Evolutionary conservation across 2,113 vertebrate species (phyloP), one percentile per base, ranked within the genome.

Genomic region (Alethe diademata): DNA sequence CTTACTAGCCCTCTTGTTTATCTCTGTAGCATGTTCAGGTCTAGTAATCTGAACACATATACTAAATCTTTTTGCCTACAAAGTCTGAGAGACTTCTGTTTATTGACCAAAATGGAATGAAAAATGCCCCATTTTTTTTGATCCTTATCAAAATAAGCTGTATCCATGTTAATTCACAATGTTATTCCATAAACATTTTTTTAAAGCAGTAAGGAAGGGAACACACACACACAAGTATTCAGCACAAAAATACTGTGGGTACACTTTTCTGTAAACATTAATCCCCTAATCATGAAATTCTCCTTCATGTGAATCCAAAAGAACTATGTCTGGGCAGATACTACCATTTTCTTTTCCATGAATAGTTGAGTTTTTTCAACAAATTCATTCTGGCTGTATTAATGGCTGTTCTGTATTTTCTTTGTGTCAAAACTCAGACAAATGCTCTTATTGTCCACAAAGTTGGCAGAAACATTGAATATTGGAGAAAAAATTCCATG

Each of bases 391-490:
- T 92, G 73, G 23, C 38, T 72, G 7, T 82, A 65, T 95, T 96
- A 84, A 87, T 87, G 86, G 26, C 43, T 56, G 65, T 57, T 94
- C 88, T 89, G 58, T 94, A 91, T 95, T 95, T 96, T 74, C 91
- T 93, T 88, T 95, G 88, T 92, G 86, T 95, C 61, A 92, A 90
- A 92, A 78, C 85, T 84, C 86, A 87, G 87, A 97, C 91, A 95
- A 97, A 95, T 91, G 78, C 24, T 72, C 83, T 89, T 92, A 94
- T 91, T 96, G 91, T 95, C 84, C 70, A 78, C 45, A 66, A 82
- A 78, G 80, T 42, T 96, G 89, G 79, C 89, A 93, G 84, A 92
- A 92, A 92, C 53, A 19, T 16, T 57, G 80, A 97, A 92, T 95
- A 95, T 94, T 95, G 89, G 80, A 90, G 74, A 85, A 95, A 90